Evolutionary conservation across 2,113 vertebrate genomes (phyloP).

Genomic region (Campylorhamphus procurvoides): DNA sequence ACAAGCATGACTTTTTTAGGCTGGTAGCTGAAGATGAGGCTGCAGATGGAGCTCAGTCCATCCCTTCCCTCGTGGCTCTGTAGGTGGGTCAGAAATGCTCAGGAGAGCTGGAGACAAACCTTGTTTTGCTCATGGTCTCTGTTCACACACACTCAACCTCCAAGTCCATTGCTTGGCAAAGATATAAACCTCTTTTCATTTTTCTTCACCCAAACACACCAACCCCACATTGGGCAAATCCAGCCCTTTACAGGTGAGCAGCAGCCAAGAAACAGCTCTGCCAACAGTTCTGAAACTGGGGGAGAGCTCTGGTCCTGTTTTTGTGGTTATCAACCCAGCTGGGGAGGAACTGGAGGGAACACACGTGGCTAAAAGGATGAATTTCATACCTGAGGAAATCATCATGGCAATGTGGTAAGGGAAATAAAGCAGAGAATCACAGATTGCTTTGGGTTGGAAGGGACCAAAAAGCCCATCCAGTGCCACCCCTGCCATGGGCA

Average conservation of each 20-base stretch:
- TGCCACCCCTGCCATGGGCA: not conserved
- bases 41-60: not conserved
- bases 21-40: not conserved
- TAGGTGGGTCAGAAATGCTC: not conserved
- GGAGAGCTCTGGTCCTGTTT: not conserved
- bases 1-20: not conserved
- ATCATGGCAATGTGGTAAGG: not conserved
- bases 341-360: not conserved
- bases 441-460: not conserved
- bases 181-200: rapidly evolving
- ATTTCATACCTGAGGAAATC: not conserved
- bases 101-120: not conserved
- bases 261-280: not conserved
- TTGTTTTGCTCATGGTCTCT: not conserved
- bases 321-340: not conserved
- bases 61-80: not conserved
- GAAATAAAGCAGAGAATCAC: not conserved
- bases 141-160: not conserved
- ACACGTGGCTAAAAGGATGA: rapidly evolving
- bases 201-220: not conserved
- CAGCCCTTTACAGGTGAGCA: not conserved
- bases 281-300: not conserved
- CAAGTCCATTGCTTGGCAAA: not conserved
- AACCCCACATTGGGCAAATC: not conserved
- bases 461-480: rapidly evolving